Conservation (phyloP, 2,888 invertebrate species). For the Sminthurinus aureus region DNA sequence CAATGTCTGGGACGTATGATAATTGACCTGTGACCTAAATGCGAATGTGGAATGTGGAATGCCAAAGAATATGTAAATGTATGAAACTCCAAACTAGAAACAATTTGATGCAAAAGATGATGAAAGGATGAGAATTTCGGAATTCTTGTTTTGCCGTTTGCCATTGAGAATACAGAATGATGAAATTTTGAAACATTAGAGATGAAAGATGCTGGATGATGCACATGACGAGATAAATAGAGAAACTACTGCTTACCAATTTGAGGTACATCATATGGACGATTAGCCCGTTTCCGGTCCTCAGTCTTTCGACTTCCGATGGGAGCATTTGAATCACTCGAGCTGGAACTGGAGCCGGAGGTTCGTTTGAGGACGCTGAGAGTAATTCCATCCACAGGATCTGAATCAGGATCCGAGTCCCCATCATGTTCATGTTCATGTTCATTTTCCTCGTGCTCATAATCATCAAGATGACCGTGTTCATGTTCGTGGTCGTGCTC, state of each 20-base stretch:
- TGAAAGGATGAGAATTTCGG: no score
- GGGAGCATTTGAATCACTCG: slow-evolving; percentile 3
- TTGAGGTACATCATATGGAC: slow-evolving; percentile 59
- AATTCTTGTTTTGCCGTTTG: no score
- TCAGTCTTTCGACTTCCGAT: slow-evolving; percentile 37
- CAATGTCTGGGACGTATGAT: no score
- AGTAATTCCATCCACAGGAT: slow-evolving; percentile 13
- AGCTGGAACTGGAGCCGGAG: slow-evolving; percentile 1
- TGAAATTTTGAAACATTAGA: no score
- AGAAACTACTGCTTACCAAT: slow-evolving; percentile 51
- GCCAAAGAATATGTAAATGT: no score
- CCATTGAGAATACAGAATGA: no score
- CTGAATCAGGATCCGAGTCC: background rate
- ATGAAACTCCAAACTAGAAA: no score
- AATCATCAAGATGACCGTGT: background rate
- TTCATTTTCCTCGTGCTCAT: background rate
- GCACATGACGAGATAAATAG: background rate
- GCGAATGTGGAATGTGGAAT: no score
- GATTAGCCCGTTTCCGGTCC: slow-evolving; percentile 52
- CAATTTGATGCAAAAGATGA: no score
- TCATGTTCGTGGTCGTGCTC: background rate
- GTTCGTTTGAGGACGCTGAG: slow-evolving; percentile 40
- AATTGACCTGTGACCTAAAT: no score
- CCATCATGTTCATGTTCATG: background rate
- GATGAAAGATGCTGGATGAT: background rate